Evolutionary conservation across 2,888 invertebrate species (phyloP), one percentile per base, ranked within the genome.

Genomic region (Caprella mutica): DNA sequence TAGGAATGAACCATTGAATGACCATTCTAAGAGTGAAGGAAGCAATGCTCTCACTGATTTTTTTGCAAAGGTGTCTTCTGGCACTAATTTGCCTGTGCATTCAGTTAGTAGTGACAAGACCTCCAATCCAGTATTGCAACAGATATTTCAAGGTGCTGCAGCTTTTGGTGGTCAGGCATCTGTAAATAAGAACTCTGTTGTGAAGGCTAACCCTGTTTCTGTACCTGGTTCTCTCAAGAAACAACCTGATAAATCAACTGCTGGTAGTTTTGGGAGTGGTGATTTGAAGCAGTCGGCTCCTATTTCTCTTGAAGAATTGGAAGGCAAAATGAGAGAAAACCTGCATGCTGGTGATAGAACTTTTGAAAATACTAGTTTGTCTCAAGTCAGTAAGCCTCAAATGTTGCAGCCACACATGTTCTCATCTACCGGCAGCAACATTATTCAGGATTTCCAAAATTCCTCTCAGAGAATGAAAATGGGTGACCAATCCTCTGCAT

Each of bases 81-180:
- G 44, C 14, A 46, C 56, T n/a, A 50, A 53, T 44, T 27, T 52
- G 14, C 33, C 56, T 17, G 52, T 40, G 23, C 39, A 56, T 33
- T 24, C 42, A 23, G 27, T 39, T 17, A 24, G 52, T 23, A 29
- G 46, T 23, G 29, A 40, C 40, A 52, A 24, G 21, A 35, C 51
- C 14, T 51, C 64, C 5, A 58, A 60, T 30, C 60, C 64, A 23
- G 60, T 64, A 12, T 39, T 64, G 40, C 64, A 64, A 30, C 57
- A 64, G 23, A 46, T 64, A n/a, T 64, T 64, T 26, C 64, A 64
- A 24, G 60, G 60, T 27, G 64, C 58, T 29, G 64, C 60, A 3
- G 64, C 64, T 23, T 55, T 64, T 1, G 64, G 64, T 38, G 64
- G 64, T 4, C 64, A 64, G 29, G 64, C 64, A 8, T 59, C 55